Evolutionary conservation across 2,888 invertebrate species (phyloP).

Genomic region (Vesta saturnalis): DNA sequence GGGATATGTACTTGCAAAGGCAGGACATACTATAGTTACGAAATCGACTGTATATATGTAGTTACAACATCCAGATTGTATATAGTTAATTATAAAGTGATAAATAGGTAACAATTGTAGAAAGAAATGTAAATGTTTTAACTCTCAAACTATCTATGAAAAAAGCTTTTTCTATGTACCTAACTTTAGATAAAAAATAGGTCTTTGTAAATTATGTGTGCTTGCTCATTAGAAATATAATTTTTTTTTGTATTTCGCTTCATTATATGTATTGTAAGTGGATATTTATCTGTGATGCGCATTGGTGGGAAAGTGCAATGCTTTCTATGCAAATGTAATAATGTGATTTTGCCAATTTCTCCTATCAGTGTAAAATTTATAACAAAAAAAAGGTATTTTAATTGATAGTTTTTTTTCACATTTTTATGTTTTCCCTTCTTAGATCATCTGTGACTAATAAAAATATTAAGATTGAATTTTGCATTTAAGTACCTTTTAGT

Average conservation of each 20-base stretch:
- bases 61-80: slow-evolving; percentile 29
- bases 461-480: slow-evolving; percentile 45
- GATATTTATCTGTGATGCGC: slow-evolving; percentile 60
- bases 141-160: slow-evolving; percentile 28
- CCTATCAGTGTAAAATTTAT: slow-evolving; percentile 59
- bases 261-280: slow-evolving; percentile 36
- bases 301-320: slow-evolving; percentile 62
- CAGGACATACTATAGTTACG: slow-evolving; percentile 33
- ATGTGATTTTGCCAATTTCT: slow-evolving; percentile 62
- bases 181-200: slow-evolving; percentile 33
- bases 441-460: slow-evolving; percentile 58
- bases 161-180: slow-evolving; percentile 39
- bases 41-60: slow-evolving; percentile 35
- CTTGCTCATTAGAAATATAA: slow-evolving; percentile 47
- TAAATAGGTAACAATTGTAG: slow-evolving; percentile 19
- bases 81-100: slow-evolving; percentile 1
- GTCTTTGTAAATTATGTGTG: slow-evolving; percentile 52
- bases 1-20: slow-evolving; percentile 34
- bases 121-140: slow-evolving; percentile 36
- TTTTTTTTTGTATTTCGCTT: slow-evolving; percentile 36
- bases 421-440: slow-evolving; percentile 57
- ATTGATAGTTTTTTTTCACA: slow-evolving; percentile 59
- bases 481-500: background rate
- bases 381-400: slow-evolving; percentile 54
- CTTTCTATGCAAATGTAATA: slow-evolving; percentile 55